phyloP scores from a whole-genome alignment of 37 sponge, comb jelly and placozoan species.

The Halisarca cf. caerulea region DNA sequence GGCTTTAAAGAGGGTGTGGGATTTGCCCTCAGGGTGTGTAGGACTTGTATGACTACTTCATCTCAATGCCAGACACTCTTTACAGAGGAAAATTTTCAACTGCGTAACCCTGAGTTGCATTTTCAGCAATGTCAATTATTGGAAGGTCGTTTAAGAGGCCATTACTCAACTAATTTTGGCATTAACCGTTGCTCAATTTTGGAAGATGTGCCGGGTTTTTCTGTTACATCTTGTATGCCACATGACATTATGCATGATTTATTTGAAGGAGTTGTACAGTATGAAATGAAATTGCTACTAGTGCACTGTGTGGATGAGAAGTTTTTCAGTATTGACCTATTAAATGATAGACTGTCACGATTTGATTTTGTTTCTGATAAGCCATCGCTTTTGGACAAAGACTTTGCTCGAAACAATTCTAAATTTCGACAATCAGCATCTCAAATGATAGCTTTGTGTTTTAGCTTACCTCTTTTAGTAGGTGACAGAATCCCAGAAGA shows the following conservation, averaged over 20 bases:
- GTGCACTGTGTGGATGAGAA: slow-evolving; percentile 12
- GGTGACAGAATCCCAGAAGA: slow-evolving; percentile 55
- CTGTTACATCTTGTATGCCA: slow-evolving; percentile 24
- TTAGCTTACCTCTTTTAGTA: slow-evolving; percentile 31
- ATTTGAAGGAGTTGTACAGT: slow-evolving; percentile 47
- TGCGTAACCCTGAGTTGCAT: slow-evolving; percentile 24
- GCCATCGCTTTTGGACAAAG: slow-evolving; percentile 3
- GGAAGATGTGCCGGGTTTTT: slow-evolving; percentile 37
- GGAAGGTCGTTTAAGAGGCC: neutral
- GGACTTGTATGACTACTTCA: slow-evolving; percentile 47
- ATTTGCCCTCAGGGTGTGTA: slow-evolving; percentile 48
- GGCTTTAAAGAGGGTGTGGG: slow-evolving; percentile 52
- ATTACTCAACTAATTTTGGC: slow-evolving; percentile 36
- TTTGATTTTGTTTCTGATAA: slow-evolving; percentile 42
- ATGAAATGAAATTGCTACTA: slow-evolving; percentile 32
- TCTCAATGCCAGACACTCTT: neutral
- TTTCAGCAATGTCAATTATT: slow-evolving; percentile 22
- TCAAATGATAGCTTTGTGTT: slow-evolving; percentile 34
- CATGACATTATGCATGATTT: slow-evolving; percentile 59
- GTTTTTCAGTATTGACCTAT: slow-evolving; percentile 7
- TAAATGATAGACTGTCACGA: slow-evolving; percentile 28
- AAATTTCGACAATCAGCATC: slow-evolving; percentile 39
- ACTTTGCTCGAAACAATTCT: neutral
- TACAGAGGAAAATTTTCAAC: slow-evolving; percentile 1
- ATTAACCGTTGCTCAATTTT: slow-evolving; percentile 34